Evolutionary conservation across 2,888 invertebrate species (phyloP), one percentile per base, ranked within the genome.

Genomic region (Synanthedon vespiformis): DNA sequence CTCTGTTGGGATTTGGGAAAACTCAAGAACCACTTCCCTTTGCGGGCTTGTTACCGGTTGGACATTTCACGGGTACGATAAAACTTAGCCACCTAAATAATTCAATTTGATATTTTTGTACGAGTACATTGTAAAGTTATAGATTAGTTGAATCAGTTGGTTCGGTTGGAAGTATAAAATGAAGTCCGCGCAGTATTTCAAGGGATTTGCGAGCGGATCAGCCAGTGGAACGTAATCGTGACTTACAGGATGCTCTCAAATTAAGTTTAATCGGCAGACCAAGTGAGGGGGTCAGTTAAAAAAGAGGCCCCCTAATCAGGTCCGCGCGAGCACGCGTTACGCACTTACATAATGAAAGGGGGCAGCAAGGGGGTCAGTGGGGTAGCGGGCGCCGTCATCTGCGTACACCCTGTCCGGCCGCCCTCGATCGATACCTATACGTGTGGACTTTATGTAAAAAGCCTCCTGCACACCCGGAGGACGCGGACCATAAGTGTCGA

Each of bases 311-410:
- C 79, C 77, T 86, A 85, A 87, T 87, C 86, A 86, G 85, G 85
- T 83, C 82, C 82, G 80, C 78, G 79, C 50, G 40, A 84, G 80
- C 86, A 84, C 85, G 85, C 86, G 85, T 87, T 85, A 84, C 86
- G 86, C 86, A 85, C 86, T 87, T 87, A 87, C 84, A 86, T 87
- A 87, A 87, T 87, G 86, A 87, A 85, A 85, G 86, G 86, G 86
- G 80, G 73, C 75, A 70, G 62, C 65, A 71, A 77, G 78, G 72
- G 72, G 62, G 68, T 63, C 52, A 22, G 68, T 65, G 73, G 65
- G 70, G 63, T 58, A 63, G 61, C 64, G 65, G 75, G 79, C 81
- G 80, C 77, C 85, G 85, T 85, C 85, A 86, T 86, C 86, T 86
- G 86, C 86, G 85, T 87, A 86, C 84, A 72, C 82, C 81, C 82